Evolutionary conservation across 2,797 vertebrate genomes (phyloP).

Genomic region (Zalophus californianus): DNA sequence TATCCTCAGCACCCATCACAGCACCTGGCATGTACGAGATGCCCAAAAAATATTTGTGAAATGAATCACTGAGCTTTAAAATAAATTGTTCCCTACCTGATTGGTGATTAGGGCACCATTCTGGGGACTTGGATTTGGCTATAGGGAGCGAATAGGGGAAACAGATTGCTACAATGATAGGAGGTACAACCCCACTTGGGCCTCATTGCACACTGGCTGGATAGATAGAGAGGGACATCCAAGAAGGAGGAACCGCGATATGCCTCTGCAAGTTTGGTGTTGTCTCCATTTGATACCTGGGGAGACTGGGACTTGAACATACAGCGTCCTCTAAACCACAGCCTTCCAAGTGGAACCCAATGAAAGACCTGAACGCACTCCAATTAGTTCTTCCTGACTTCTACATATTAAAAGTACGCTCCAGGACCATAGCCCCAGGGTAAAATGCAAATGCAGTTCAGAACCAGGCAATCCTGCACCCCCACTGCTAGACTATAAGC

Average conservation of each 20-base stretch:
- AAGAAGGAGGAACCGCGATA: neutral
- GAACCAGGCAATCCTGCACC: constrained; percentile 61
- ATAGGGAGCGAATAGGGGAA: neutral
- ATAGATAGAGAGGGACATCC: neutral
- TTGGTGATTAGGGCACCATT: neutral
- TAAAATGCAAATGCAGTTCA: constrained; percentile 47
- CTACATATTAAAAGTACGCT: neutral
- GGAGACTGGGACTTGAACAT: neutral
- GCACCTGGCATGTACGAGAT: neutral
- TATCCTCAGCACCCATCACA: neutral
- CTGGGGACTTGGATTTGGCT: neutral
- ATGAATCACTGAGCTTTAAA: neutral
- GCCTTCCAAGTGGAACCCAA: neutral
- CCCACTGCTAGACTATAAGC: constrained; percentile 75
- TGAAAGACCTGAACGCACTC: neutral
- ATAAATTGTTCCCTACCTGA: neutral
- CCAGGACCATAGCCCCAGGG: neutral
- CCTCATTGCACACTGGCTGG: neutral
- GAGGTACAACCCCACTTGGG: neutral
- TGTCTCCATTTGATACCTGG: neutral
- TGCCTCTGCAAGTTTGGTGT: neutral
- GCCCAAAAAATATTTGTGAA: constrained; percentile 17
- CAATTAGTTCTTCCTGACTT: neutral
- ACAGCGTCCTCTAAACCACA: neutral
- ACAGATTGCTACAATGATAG: neutral